Conservation (phyloP, 2,113 vertebrate genomes). For the Phylloscopus whistleri region DNA sequence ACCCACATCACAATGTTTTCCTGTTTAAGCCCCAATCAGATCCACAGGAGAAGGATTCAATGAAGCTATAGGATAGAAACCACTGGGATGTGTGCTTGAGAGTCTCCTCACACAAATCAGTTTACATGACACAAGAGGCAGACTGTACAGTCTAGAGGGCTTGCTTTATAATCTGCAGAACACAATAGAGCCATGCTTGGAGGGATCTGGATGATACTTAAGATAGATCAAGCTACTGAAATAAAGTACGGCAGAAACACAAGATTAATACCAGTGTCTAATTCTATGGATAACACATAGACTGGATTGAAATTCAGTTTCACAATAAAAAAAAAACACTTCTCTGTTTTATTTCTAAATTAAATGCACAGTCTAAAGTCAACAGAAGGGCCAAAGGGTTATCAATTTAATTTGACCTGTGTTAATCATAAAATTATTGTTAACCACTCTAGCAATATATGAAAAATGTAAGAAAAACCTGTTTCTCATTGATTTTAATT, state of each 20-base stretch:
- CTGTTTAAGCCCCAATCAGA: not conserved
- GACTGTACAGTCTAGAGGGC: not conserved
- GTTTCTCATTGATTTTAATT: not conserved
- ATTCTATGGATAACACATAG: not conserved
- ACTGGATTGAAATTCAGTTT: not conserved
- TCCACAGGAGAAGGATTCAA: not conserved
- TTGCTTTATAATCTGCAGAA: not conserved
- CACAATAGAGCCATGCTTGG: not conserved
- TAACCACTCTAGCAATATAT: not conserved
- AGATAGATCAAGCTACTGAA: not conserved
- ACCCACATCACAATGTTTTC: accelerated
- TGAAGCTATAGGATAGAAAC: not conserved
- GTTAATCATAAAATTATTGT: not conserved
- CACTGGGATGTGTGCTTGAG: not conserved
- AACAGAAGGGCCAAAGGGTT: not conserved
- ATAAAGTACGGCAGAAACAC: not conserved
- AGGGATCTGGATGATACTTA: not conserved
- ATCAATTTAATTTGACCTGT: not conserved
- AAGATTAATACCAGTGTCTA: not conserved
- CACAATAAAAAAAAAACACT: not conserved
- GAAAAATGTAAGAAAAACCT: not conserved
- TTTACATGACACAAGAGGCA: not conserved
- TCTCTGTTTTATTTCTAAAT: not conserved
- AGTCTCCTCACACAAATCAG: not conserved
- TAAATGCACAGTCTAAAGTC: not conserved